Evolutionary conservation across 2,888 invertebrate species (phyloP).

Genomic region (Lycophotia porphyrea): DNA sequence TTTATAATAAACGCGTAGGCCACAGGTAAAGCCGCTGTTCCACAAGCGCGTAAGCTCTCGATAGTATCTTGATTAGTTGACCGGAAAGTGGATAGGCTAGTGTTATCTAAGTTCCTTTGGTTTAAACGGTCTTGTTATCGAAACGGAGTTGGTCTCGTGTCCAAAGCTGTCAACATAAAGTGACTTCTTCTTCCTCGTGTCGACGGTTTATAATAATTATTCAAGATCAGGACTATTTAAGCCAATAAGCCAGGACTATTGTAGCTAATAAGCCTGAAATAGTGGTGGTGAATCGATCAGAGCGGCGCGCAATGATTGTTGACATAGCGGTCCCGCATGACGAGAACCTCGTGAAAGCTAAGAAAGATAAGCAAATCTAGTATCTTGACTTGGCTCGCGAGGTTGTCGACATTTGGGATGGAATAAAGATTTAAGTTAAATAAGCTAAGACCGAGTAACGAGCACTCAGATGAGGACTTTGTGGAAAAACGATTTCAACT

Average conservation of each 20-base stretch:
- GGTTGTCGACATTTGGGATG: too few relatives aligned
- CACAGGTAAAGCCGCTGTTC: conserved; percentile 3
- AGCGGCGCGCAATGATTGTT: too few relatives aligned
- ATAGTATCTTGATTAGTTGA: background rate
- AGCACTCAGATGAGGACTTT: background rate
- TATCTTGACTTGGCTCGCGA: too few relatives aligned
- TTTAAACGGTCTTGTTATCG: background rate
- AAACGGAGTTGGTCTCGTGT: background rate
- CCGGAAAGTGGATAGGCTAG: background rate
- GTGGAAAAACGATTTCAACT: background rate
- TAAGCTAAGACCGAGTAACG: too few relatives aligned
- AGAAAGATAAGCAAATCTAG: too few relatives aligned
- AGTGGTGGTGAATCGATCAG: too few relatives aligned
- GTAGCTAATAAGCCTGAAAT: too few relatives aligned
- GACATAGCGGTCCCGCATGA: too few relatives aligned
- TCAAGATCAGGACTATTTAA: too few relatives aligned
- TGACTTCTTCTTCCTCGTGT: background rate
- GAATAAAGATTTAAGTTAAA: too few relatives aligned
- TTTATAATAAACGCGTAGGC: conserved; percentile 57
- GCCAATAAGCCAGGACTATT: too few relatives aligned
- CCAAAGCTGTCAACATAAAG: background rate
- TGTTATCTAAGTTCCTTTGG: background rate
- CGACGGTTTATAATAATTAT: background rate
- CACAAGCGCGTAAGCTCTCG: conserved; percentile 24
- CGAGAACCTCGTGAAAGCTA: too few relatives aligned